Evolutionary conservation across 2,797 vertebrate species (phyloP), one percentile per base, ranked within the genome.

Genomic region (Acrossocheilus wenchowensis): DNA sequence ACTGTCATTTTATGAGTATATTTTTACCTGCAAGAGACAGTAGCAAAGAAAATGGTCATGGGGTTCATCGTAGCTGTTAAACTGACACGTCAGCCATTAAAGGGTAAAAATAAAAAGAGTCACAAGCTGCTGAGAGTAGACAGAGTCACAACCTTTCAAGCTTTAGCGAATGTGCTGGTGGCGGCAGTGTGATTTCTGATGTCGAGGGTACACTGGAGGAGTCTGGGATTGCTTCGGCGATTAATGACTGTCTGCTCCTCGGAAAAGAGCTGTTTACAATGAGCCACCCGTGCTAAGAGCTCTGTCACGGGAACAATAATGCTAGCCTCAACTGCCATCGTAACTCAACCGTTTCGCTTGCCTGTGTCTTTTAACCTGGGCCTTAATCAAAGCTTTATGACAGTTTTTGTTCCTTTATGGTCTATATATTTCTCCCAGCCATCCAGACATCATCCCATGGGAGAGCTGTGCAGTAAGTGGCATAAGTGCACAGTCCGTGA

Each of bases 361-460:
- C 82, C 92, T 94, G 92, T 93, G 93, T 95, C 94, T 95, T 94
- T 96, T 96, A 96, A 96, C 93, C 94, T 90, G 68, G 92, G 92
- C 93, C 94, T 95, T 96, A 96, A 96, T 96, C 95, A 95, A 96
- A 95, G 93, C 92, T 96, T 96, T 96, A 96, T 96, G 95, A 95
- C 95, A 95, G 94, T 93, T 93, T 95, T 95, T 96, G 94, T 96
- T 94, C 95, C 94, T 96, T 96, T 96, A 96, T 95, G 94, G 96
- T 94, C 95, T 92, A 96, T 96, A 96, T 96, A 96, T 96, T 95
- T 95, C 91, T 92, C 90, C 91, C 66, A 94, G 92, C 92, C 91
- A 95, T 95, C 94, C 94, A 95, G 95, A 95, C 92, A 95, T 94
- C 94, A 94, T 94, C 93, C 92, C 94, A 92, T 89, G 89, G 93